phyloP scores from a whole-genome alignment of 2,888 invertebrate genomes.

The Oxyteleia sp. region DNA sequence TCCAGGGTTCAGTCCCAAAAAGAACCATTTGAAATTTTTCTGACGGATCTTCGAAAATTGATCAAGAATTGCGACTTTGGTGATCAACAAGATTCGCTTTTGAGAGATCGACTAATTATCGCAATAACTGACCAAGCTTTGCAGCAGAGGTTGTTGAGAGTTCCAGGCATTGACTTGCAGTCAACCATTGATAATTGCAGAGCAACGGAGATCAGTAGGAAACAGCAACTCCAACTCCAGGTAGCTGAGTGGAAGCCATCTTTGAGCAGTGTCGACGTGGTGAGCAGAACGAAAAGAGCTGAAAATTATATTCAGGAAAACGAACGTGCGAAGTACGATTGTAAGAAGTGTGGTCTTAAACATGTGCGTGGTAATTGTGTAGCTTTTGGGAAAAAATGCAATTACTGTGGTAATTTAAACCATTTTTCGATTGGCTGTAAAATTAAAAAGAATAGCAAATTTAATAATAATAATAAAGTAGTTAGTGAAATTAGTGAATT shows the following conservation, averaged over 20 bases:
- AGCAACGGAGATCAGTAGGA: conserved; percentile 59
- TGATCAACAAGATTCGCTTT: conserved; percentile 68
- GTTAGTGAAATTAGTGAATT: too few species aligned
- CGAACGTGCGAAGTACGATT: background rate
- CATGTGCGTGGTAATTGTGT: background rate
- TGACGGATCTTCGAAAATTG: conserved; percentile 72
- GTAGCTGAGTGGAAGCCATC: background rate
- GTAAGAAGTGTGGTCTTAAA: conserved; percentile 10
- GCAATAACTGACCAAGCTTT: conserved; percentile 63
- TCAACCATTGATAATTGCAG: conserved; percentile 58
- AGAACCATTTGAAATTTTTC: conserved; percentile 72
- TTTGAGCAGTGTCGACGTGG: background rate
- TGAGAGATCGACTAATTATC: conserved; percentile 65
- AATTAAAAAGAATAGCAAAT: background rate
- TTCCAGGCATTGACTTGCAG: conserved; percentile 59
- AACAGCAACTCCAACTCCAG: background rate
- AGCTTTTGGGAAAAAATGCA: conserved; percentile 58
- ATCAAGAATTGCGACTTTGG: conserved; percentile 72
- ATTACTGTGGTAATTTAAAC: conserved; percentile 43
- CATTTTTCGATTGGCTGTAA: conserved; percentile 54
- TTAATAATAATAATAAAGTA: too few species aligned
- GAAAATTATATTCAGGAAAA: background rate
- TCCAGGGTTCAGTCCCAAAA: conserved; percentile 56
- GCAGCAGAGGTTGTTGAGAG: conserved; percentile 64
- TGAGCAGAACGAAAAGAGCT: background rate